Evolutionary conservation across 2,113 vertebrate species (phyloP), one percentile per base, ranked within the genome.

Genomic region (Stercorarius parasiticus): DNA sequence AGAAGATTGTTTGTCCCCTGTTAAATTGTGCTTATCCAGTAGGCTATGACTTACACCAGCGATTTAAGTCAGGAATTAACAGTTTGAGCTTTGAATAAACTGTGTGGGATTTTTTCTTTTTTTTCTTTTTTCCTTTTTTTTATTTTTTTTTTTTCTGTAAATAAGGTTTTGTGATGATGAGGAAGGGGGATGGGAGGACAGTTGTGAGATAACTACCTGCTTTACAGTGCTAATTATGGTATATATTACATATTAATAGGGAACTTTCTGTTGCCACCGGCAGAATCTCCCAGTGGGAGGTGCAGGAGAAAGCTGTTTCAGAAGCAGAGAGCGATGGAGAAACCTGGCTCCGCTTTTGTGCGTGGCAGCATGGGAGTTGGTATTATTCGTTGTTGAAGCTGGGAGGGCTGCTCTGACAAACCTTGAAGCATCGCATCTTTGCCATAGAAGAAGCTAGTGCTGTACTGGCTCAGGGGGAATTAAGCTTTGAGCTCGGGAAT

Each of bases 241-340:
- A 55, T 96, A 20, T 65, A 38, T 90, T 91, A 64, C 76, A 34
- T 93, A 95, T 90, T 96, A 91, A 86, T 72, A 65, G 66, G 65
- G 30, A 76, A 56, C 59, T 61, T 82, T 90, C 32, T 56, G 11
- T 70, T 92, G 82, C 76, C 72, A 74, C 3, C 4, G 86, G 92
- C 79, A 81, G 27, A 71, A 85, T 52, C 62, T 82, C 83, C 56
- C 69, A 45, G 89, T 79, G 83, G 91, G 86, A 93, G 70, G 40
- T 80, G 43, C 40, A 27, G 85, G 49, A 72, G 82, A 67, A 79
- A 64, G 30, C 43, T 65, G 18, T 82, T 89, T 80, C 50, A 64
- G 80, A 66, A 76, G 64, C 50, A 83, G 90, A 66, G 58, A 32
- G 23, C 0, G 0, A 20, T 58, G 49, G 65, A 52, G 64, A 79